Percentiles rank a stretch among this genome's conserved stretches.
Conservation (phyloP, 1,140 invertebrate genomes). For the Lucilia sericata region DNA sequence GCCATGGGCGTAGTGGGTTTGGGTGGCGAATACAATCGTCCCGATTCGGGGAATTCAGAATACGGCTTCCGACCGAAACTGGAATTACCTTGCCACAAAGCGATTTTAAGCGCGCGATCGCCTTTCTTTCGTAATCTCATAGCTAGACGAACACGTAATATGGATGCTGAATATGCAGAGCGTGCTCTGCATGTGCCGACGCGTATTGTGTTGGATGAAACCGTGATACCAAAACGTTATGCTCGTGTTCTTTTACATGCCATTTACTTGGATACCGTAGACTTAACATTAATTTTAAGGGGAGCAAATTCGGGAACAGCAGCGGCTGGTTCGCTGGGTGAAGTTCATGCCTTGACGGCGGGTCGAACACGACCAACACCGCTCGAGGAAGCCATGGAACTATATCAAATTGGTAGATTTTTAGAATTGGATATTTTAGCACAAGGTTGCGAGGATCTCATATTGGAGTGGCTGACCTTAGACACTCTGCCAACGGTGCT, state of each 20-base stretch:
- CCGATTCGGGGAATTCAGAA: constrained; percentile 78
- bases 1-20: neutral
- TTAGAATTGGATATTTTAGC: constrained; percentile 93
- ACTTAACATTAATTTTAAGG: constrained; percentile 86
- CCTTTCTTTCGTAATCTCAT: constrained; percentile 92
- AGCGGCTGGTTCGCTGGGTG: constrained; percentile 71
- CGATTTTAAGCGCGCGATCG: constrained; percentile 92
- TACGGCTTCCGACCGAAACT: constrained; percentile 85
- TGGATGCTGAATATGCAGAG: constrained; percentile 81
- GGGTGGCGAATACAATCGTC: constrained; percentile 72
- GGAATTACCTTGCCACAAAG: constrained; percentile 92
- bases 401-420: constrained; percentile 94
- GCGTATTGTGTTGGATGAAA: constrained; percentile 91
- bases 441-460: constrained; percentile 95
- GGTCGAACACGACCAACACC: constrained; percentile 79
- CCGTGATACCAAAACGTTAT: constrained; percentile 86
- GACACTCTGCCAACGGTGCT: constrained; percentile 84
- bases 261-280: constrained; percentile 92
- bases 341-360: constrained; percentile 72
- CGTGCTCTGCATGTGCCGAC: constrained; percentile 80
- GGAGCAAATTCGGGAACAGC: constrained; percentile 75
- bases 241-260: constrained; percentile 90
- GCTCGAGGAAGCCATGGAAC: constrained; percentile 94
- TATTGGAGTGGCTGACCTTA: constrained; percentile 85
- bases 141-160: constrained; percentile 79